phyloP scores from a whole-genome alignment of 2,113 vertebrate genomes.

The Andinoacara biseriatus region DNA sequence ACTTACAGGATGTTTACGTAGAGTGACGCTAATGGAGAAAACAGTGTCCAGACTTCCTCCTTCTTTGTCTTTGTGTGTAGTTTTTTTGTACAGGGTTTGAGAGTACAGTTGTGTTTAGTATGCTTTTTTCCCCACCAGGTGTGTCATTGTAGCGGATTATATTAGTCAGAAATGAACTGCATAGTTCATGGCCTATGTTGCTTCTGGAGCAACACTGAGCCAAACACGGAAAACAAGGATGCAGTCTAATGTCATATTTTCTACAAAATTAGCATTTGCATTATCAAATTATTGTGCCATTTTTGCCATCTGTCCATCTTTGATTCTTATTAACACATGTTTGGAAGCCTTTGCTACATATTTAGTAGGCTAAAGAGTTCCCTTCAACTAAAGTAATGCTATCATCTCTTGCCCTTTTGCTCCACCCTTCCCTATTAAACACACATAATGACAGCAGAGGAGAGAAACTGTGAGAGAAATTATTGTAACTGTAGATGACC shows the following conservation, averaged over 20 bases:
- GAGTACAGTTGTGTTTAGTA: neutral
- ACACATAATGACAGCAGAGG: neutral
- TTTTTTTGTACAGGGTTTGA: neutral
- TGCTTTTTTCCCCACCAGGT: neutral
- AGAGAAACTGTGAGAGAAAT: neutral
- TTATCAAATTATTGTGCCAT: too few species aligned
- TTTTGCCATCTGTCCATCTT: neutral
- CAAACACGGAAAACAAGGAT: neutral
- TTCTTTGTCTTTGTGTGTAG: neutral
- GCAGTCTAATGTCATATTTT: neutral
- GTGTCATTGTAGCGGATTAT: neutral
- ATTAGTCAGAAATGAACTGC: neutral
- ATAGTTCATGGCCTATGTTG: too few species aligned
- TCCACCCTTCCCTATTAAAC: neutral
- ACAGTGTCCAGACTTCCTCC: neutral
- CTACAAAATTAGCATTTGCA: neutral
- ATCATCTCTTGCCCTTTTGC: neutral
- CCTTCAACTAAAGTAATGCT: too few species aligned
- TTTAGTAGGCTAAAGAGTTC: neutral
- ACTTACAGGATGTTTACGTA: neutral
- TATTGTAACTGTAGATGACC: accelerated
- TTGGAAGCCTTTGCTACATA: neutral
- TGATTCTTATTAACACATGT: neutral
- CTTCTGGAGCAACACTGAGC: neutral
- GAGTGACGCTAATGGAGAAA: neutral